phyloP scores from a whole-genome alignment of 2,888 invertebrate species.

The Pollenia amentaria region DNA sequence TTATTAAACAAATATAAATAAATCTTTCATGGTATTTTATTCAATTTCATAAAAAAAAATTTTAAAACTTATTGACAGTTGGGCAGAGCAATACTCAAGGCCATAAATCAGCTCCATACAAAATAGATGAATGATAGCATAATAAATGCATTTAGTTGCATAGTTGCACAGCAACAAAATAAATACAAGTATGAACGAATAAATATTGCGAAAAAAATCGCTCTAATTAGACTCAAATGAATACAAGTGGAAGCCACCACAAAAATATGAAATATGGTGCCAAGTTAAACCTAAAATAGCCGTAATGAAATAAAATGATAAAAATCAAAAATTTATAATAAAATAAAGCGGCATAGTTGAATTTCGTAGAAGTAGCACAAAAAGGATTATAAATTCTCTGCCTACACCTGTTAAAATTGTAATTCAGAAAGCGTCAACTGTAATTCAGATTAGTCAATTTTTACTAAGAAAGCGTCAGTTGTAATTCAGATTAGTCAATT shows the following conservation, averaged over 20 bases:
- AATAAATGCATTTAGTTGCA: not conserved
- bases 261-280: conserved; percentile 33
- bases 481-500: too few species aligned
- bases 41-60: conserved; percentile 29
- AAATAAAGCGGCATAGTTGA: not conserved
- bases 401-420: too few species aligned
- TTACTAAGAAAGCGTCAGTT: too few species aligned
- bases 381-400: too few species aligned
- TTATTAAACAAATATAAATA: conserved; percentile 22
- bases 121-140: not conserved
- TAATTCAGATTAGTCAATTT: too few species aligned
- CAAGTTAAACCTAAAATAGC: conserved; percentile 30
- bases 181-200: not conserved
- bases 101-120: conserved; percentile 36
- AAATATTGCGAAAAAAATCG: conserved; percentile 15
- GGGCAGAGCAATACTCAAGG: conserved; percentile 36
- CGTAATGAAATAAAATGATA: conserved; percentile 19
- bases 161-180: conserved; percentile 5
- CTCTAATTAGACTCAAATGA: conserved; percentile 49
- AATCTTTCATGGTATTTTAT: conserved; percentile 37
- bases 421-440: too few species aligned
- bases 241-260: not conserved
- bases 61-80: conserved; percentile 44
- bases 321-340: conserved; percentile 15
- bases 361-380: too few species aligned